Base-by-base conservation (phyloP, 1,140 invertebrate genomes). In the Pomacea maculata region DNA sequence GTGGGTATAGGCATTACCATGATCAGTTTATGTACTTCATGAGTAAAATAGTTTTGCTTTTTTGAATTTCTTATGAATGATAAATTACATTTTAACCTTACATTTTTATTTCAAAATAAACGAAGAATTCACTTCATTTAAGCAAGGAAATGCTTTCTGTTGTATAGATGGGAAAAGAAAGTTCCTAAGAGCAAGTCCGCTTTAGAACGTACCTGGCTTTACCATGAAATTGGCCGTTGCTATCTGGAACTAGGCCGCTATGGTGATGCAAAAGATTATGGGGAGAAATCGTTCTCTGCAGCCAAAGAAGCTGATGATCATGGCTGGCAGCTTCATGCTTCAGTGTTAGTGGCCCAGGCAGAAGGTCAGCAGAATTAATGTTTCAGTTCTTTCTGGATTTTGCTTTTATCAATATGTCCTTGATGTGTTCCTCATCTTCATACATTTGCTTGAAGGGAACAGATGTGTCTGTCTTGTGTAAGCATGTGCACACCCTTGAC, bases 181-280 rank as follows among this genome's bases (percentile, higher is more conserved):
- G 75, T 92, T 29, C 88, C 89, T 21, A 82, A 88, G 63, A 89
- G 85, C 67, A 88, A 88, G 80, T 86, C 87, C 45, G 70, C 87
- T 7, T 75, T 91, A 61, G 91, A 92, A 83, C 90, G 84, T 57
- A 89, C 91, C 9, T 92, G 92, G 92, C 80, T 92, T 45, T 89
- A 88, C 82, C 91, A 92, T 84, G 91, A 92, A 82, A 91, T 92
- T 25, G 91, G 91, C 19, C 84, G 90, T 21, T 92, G 92, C 80
- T 86, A 91, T 79, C 82, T 92, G 57, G 91, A 92, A 83, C 81
- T 91, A 64, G 85, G 82, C 52, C 83, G 88, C 65, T 86, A 84
- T 78, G 70, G 86, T n/a, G 83, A 90, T 15, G 89, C 91, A 19
- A 83, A 86, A 74, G 88, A 91, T 17, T 91, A 87, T 86, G 92